Evolutionary conservation across 1,140 invertebrate species (phyloP).

Genomic region (Neotoxoptera formosana): DNA sequence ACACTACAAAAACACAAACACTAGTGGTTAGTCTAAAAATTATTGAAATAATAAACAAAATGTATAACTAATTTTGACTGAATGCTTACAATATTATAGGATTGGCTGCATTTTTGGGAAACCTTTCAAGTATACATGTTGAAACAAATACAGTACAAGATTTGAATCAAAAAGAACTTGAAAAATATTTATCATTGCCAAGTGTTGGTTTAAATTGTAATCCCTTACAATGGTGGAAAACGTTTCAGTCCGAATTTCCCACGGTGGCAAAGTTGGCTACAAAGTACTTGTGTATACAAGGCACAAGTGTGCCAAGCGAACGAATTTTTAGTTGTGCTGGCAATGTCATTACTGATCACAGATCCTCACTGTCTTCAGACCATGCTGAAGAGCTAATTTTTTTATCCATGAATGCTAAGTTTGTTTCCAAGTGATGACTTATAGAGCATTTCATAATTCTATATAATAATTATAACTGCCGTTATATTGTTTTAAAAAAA

Average conservation of each 20-base stretch:
- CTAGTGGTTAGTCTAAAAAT: too few relatives aligned
- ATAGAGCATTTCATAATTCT: too few relatives aligned
- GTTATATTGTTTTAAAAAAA: too few relatives aligned
- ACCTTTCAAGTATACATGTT: too few relatives aligned
- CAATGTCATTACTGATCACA: slow-evolving; percentile 9
- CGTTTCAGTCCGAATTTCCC: neutral
- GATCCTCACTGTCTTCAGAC: neutral
- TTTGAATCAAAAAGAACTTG: slow-evolving; percentile 18
- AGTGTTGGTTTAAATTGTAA: neutral
- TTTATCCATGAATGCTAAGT: neutral
- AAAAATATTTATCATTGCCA: neutral
- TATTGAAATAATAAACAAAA: too few relatives aligned
- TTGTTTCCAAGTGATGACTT: too few relatives aligned
- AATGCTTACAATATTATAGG: too few relatives aligned
- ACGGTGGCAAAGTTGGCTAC: neutral
- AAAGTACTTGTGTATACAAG: slow-evolving; percentile 30
- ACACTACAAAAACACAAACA: too few relatives aligned
- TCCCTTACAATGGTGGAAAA: slow-evolving; percentile 20
- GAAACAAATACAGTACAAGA: neutral
- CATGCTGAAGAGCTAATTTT: slow-evolving; percentile 18
- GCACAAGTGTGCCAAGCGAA: slow-evolving; percentile 27
- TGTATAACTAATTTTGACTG: too few relatives aligned
- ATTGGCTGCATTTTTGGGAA: too few relatives aligned
- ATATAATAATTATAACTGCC: too few relatives aligned
- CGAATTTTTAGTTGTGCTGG: slow-evolving; percentile 11